These are phyloP conservation scores for Caenorhabditis sp. DNA, from an alignment of 2,888 invertebrate genomes.

Conservation along the genomic window DNA sequence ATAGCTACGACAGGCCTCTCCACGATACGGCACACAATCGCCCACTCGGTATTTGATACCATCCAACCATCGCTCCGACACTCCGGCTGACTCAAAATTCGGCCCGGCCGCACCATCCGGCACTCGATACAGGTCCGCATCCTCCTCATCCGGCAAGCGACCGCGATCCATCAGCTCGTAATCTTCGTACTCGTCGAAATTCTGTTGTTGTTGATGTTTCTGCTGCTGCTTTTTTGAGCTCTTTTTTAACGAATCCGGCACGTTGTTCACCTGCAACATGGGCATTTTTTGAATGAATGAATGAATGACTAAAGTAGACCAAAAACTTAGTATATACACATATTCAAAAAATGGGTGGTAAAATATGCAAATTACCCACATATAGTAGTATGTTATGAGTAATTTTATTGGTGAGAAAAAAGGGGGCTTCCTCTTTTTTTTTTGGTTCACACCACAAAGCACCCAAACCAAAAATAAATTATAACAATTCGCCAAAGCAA, in stretches of 20 bases:
- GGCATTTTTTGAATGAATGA: too few species aligned
- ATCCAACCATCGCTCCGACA: constrained; percentile 67
- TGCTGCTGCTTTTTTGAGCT: constrained; percentile 25
- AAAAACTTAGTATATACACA: too few species aligned
- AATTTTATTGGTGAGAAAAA: too few species aligned
- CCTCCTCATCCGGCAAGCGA: constrained; percentile 60
- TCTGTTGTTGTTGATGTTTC: too few species aligned
- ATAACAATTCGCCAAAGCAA: too few species aligned
- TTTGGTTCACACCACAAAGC: too few species aligned
- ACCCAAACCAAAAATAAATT: too few species aligned
- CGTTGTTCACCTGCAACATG: constrained; percentile 60
- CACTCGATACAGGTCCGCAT: constrained; percentile 57
- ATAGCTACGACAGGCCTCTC: constrained; percentile 66
- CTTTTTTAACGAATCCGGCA: constrained; percentile 54
- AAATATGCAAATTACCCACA: too few species aligned
- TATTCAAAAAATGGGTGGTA: too few species aligned
- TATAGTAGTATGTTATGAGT: too few species aligned
- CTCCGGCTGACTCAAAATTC: constrained; percentile 55
- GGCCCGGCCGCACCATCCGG: constrained; percentile 64
- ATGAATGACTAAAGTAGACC: too few species aligned
- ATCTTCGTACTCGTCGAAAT: constrained; percentile 61
- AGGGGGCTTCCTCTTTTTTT: too few species aligned
- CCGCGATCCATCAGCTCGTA: constrained; percentile 64
- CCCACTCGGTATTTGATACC: constrained; percentile 63
- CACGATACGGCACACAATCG: constrained; percentile 68